Evolutionary conservation across 1,140 invertebrate genomes (phyloP).

Genomic region (Mizuhopecten yessoensis): DNA sequence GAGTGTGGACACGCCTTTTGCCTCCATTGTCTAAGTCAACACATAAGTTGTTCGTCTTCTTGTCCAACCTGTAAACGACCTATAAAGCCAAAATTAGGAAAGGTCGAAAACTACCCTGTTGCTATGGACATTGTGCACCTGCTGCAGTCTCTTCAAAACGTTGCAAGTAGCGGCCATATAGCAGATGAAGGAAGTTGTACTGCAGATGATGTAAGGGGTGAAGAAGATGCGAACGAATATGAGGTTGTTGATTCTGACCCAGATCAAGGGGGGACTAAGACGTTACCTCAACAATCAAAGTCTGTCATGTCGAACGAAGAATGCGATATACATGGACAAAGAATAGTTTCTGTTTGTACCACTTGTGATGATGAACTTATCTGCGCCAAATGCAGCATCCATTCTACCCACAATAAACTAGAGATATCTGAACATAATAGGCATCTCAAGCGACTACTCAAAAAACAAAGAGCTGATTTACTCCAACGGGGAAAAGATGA

Average conservation of each 20-base stretch:
- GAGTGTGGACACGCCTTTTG: background rate
- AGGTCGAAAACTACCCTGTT: slow-evolving; percentile 17
- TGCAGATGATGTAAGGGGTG: background rate
- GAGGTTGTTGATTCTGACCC: background rate
- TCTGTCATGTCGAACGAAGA: background rate
- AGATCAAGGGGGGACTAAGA: background rate
- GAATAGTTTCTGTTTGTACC: background rate
- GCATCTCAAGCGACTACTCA: background rate
- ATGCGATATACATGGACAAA: background rate
- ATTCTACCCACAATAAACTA: background rate
- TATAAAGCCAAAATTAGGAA: background rate
- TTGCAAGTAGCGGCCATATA: background rate
- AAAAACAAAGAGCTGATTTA: background rate
- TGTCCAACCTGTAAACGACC: background rate
- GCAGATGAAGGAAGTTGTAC: background rate
- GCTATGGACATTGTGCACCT: background rate
- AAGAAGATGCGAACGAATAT: background rate
- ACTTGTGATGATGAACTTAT: slow-evolving; percentile 1
- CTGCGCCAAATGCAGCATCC: background rate
- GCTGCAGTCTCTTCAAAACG: background rate
- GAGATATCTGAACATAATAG: background rate
- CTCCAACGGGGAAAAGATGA: background rate
- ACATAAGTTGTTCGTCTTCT: background rate
- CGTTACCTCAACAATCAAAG: background rate
- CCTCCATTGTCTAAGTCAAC: background rate